Conservation (phyloP, 2,797 vertebrate species). For the Gadopsis bispinosus region DNA sequence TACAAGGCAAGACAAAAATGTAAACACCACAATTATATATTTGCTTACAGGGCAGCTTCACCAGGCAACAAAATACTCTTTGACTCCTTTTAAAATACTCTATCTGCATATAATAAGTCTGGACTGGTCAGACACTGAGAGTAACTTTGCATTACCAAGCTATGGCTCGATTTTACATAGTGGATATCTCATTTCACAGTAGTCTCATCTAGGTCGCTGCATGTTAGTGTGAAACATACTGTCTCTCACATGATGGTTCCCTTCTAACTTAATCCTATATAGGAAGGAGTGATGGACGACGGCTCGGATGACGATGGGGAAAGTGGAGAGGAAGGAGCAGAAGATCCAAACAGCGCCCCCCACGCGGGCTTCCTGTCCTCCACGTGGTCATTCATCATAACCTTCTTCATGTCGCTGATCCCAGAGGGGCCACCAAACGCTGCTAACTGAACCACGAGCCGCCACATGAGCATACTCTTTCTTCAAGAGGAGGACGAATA, state of each 20-base stretch:
- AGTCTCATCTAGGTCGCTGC: neutral
- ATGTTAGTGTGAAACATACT: neutral
- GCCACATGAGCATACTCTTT: conserved; percentile 2
- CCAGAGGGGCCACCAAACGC: conserved; percentile 94
- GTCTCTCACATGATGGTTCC: neutral
- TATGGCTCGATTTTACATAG: neutral
- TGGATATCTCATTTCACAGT: neutral
- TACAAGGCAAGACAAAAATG: neutral
- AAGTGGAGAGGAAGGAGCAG: conserved; percentile 86
- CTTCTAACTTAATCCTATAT: neutral
- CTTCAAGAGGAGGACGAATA: conserved; percentile 21
- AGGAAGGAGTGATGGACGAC: conserved; percentile 93
- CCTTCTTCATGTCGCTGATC: conserved; percentile 96
- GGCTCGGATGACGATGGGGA: conserved; percentile 88
- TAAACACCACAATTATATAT: neutral
- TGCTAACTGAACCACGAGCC: conserved; percentile 86
- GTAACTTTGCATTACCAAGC: neutral
- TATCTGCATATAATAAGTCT: neutral
- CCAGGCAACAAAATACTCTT: neutral
- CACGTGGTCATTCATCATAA: conserved; percentile 95
- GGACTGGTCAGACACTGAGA: neutral
- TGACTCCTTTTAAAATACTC: neutral
- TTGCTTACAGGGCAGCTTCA: neutral
- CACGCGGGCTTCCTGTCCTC: conserved; percentile 91
- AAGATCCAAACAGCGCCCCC: conserved; percentile 82